Base-by-base conservation (phyloP, 1,140 invertebrate genomes). In the Zaprionus camerounensis region DNA sequence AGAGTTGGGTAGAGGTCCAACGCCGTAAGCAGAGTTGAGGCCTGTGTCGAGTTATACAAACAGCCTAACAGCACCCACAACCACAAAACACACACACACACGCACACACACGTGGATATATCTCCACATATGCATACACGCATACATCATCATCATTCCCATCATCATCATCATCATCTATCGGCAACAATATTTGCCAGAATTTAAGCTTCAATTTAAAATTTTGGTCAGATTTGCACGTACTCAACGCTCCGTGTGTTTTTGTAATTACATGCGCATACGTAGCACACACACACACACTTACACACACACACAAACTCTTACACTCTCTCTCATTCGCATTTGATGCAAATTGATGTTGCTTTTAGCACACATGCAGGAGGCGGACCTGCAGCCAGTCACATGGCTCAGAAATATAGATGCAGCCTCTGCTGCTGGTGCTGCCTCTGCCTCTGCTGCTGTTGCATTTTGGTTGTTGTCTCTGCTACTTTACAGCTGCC, bases 201-300 rank as follows among this genome's bases (percentile, higher is more conserved):
- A 88, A 88, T 90, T 90, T 81, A 90, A 80, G 78, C 85, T 90
- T 90, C 85, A 91, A 91, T 91, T 91, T 91, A 91, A 91, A 91
- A 91, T 91, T 91, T 91, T 91, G 87, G 87, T 91, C 88, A 91
- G 88, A 88, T 91, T 91, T 91, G 87, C 87, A 91, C 87, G 87
- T 91, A 91, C 88, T 88, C 78, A 80, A 76, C 57, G 76, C 75
- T 76, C 55, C 68, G 81, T 88, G 78, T 88, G 81, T 81, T 83
- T 83, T 84, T 88, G 85, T 87, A 87, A 87, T 87, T 87, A 88
- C 84, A 88, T 84, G 79, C 64, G 68, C 73, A 83, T 65, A 80
- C 69, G 49, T 51, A 74, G 59, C 59, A 46, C 41, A 63, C 76
- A 67, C 80, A 64, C 61, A 38, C 51, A 38, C 59, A 46, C 67